A percentile compares a stretch with the other conserved stretches of the same genome.
Conservation (phyloP, 1,140 invertebrate genomes). For the Dreissena polymorpha region DNA sequence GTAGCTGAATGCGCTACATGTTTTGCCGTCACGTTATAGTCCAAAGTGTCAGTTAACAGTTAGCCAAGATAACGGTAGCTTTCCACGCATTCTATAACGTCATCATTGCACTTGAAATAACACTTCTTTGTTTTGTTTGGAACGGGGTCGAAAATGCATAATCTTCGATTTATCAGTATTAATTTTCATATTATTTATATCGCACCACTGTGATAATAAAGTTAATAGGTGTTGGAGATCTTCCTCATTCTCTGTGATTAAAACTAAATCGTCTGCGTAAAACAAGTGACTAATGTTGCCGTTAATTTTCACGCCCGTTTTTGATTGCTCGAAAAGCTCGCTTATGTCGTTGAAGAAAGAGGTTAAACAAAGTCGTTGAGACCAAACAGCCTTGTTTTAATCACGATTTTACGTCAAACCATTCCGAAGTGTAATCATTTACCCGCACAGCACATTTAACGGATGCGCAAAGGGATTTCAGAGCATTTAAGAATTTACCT, state of each 20-base stretch:
- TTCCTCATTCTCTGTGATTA: conserved; percentile 27
- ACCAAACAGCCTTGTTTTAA: conserved; percentile 9
- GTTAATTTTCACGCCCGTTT: conserved; percentile 8
- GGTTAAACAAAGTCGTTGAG: conserved; percentile 6
- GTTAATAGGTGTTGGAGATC: conserved; percentile 24
- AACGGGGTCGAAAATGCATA: conserved; percentile 31
- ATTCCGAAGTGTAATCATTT: not conserved
- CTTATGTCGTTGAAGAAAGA: conserved; percentile 24
- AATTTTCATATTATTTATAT: conserved; percentile 5
- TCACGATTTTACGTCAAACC: conserved; percentile 13
- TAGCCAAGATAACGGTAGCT: not conserved
- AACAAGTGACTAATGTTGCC: not conserved
- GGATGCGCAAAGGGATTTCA: not conserved
- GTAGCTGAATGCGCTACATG: conserved; percentile 12
- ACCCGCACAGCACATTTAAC: not conserved
- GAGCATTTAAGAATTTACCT: not conserved
- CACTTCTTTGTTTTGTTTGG: not conserved
- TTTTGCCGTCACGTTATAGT: conserved; percentile 18
- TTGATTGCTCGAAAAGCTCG: not conserved
- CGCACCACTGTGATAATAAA: conserved; percentile 6
- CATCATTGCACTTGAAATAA: not conserved
- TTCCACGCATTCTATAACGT: not conserved
- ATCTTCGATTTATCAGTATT: conserved; percentile 33
- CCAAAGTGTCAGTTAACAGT: not conserved
- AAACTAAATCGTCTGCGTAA: conserved; percentile 39